phyloP scores from a whole-genome alignment of 2,888 invertebrate species.

The Onchidella celtica region DNA sequence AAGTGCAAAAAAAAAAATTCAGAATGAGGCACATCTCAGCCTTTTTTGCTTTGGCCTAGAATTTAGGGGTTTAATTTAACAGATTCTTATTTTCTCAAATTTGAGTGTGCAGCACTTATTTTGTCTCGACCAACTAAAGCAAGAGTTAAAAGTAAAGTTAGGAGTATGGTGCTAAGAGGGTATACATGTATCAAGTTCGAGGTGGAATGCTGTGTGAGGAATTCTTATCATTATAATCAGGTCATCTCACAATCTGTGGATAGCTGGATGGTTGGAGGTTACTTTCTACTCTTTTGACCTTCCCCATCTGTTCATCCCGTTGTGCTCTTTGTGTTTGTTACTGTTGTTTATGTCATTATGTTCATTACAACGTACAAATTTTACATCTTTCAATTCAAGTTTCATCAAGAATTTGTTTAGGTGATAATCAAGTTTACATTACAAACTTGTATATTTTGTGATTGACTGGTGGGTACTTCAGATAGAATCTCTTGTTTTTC shows the following conservation, averaged over 20 bases:
- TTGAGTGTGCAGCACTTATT: not conserved
- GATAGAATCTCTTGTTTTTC: not conserved
- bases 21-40: not conserved
- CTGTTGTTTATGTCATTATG: not conserved
- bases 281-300: not conserved
- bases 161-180: not conserved
- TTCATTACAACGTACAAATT: too few relatives aligned
- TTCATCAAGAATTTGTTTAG: too few relatives aligned
- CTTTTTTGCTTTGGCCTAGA: not conserved
- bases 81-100: not conserved
- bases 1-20: not conserved
- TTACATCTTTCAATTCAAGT: not conserved
- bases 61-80: not conserved
- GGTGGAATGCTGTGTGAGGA: not conserved
- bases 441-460: not conserved
- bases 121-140: not conserved
- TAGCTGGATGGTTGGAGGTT: too few relatives aligned
- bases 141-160: too few relatives aligned
- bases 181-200: not conserved
- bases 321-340: not conserved
- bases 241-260: too few relatives aligned
- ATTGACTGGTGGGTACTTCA: not conserved
- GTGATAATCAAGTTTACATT: too few relatives aligned
- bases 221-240: not conserved
- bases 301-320: not conserved